Evolutionary conservation across 2,888 invertebrate species (phyloP).

Genomic region (Athalia rosae): DNA sequence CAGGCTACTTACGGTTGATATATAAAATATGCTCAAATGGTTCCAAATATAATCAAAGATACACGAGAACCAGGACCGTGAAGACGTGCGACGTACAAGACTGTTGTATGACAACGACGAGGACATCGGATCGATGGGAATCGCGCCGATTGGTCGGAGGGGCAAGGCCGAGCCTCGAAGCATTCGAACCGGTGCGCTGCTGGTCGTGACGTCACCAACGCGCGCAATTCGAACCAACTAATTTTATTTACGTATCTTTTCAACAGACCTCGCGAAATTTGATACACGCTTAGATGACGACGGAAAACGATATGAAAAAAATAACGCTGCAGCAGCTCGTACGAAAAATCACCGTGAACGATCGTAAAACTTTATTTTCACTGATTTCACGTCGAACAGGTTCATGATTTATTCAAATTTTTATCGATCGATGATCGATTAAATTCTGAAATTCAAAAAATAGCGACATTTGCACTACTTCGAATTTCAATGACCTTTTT

Average conservation of each 20-base stretch:
- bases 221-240: conserved; percentile 24
- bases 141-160: conserved; percentile 63
- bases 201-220: conserved; percentile 1
- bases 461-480: no score
- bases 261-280: background rate
- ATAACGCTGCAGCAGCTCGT: background rate
- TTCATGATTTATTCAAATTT: background rate
- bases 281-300: background rate
- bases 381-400: background rate
- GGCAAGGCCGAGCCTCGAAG: conserved; percentile 41
- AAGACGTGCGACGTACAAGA: conserved; percentile 69
- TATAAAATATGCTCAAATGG: conserved; percentile 72
- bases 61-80: conserved; percentile 72
- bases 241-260: background rate
- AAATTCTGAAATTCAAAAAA: background rate
- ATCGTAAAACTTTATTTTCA: background rate
- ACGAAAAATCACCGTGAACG: background rate
- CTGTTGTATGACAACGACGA: conserved; percentile 71
- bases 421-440: background rate
- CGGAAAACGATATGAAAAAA: conserved; percentile 1
- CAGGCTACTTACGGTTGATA: conserved; percentile 68
- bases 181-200: conserved; percentile 25
- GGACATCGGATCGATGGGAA: conserved; percentile 71
- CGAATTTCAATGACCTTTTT: no score
- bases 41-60: conserved; percentile 73